Evolutionary conservation across 2,888 invertebrate genomes (phyloP).

Genomic region (Dexiosoma caninum): DNA sequence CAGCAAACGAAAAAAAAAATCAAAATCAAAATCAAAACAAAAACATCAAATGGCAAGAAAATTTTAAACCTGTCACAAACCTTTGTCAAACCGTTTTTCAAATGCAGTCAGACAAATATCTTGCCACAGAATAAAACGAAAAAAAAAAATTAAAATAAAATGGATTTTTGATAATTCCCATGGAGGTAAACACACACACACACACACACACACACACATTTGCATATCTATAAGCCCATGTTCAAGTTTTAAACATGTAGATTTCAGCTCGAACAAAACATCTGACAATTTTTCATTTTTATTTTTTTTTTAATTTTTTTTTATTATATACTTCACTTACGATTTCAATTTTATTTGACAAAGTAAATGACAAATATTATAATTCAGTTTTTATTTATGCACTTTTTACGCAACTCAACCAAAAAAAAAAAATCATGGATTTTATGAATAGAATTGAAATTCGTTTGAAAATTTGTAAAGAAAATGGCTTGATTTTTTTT

Average conservation of each 20-base stretch:
- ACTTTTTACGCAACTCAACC: constrained; percentile 53
- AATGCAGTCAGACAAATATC: constrained; percentile 50
- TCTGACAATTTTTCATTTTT: constrained; percentile 29
- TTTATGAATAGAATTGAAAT: constrained; percentile 1
- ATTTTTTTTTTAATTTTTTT: not conserved
- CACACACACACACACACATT: not conserved
- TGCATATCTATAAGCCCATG: too few species aligned
- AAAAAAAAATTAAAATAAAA: not conserved
- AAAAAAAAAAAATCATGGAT: not conserved
- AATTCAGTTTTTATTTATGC: constrained; percentile 53
- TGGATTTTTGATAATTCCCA: constrained; percentile 37
- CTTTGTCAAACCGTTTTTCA: constrained; percentile 51
- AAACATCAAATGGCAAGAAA: constrained; percentile 26
- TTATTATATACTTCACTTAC: constrained; percentile 2
- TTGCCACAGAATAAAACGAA: not conserved
- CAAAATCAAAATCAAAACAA: not conserved
- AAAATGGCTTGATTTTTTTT: not conserved
- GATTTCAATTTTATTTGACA: constrained; percentile 36
- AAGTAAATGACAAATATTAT: constrained; percentile 57
- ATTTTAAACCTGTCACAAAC: constrained; percentile 53
- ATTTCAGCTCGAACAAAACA: constrained; percentile 39
- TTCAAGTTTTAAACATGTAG: too few species aligned
- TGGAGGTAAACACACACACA: not conserved
- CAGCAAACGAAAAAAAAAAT: not conserved
- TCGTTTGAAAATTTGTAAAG: not conserved